Conservation (phyloP, 92 coral and sea anemone species). For the Meandrina meandrites region DNA sequence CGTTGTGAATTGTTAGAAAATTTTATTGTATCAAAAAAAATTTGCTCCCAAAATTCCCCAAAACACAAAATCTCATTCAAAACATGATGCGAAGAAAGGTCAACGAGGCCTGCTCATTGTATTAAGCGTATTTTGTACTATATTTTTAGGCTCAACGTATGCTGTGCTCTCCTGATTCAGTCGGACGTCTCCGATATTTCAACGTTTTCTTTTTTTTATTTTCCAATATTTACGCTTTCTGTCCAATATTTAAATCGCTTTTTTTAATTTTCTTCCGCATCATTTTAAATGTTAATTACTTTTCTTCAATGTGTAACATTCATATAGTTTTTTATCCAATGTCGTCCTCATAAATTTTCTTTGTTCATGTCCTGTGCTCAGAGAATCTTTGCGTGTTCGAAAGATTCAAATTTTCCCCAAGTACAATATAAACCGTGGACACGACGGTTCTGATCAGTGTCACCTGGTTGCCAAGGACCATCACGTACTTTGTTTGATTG, state of each 20-base stretch:
- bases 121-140: background rate
- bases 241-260: too few species aligned
- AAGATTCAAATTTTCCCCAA: background rate
- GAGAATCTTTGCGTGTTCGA: background rate
- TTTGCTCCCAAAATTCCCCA: background rate
- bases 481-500: background rate
- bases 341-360: background rate
- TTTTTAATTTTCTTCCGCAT: background rate
- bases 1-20: background rate
- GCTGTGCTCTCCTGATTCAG: background rate
- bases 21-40: background rate
- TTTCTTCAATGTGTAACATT: background rate
- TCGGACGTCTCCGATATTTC: background rate
- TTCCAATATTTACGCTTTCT: background rate
- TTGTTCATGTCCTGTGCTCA: background rate
- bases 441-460: background rate
- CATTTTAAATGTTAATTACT: background rate
- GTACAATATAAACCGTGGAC: background rate
- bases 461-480: background rate
- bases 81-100: too few species aligned
- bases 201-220: background rate
- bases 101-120: constrained; percentile 11
- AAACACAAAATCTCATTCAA: background rate
- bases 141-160: background rate
- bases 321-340: background rate